phyloP scores from a whole-genome alignment of 2,113 vertebrate genomes.

The Phrynocephalus versicolor region DNA sequence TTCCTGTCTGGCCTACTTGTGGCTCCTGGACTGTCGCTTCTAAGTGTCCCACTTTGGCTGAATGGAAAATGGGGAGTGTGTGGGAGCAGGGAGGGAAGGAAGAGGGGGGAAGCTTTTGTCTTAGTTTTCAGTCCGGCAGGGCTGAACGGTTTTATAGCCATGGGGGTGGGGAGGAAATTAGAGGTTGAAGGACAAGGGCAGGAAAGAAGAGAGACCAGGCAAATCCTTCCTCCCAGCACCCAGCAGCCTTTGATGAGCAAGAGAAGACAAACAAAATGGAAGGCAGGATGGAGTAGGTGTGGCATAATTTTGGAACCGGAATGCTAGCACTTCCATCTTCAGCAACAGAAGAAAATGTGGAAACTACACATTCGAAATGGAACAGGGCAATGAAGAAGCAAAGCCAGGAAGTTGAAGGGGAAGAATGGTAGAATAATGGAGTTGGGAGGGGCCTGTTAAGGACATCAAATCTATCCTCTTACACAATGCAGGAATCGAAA shows the following conservation, averaged over 20 bases:
- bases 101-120: conserved; percentile 49
- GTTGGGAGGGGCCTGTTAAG: too few species aligned
- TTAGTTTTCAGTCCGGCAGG: conserved; percentile 53
- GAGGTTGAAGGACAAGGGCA: conserved; percentile 28
- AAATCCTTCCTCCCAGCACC: background rate
- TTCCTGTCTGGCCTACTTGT: conserved; percentile 75
- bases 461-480: too few species aligned
- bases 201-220: conserved; percentile 32
- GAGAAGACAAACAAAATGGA: conserved; percentile 50
- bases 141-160: conserved; percentile 52
- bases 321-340: conserved; percentile 1
- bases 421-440: conserved; percentile 22
- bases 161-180: background rate
- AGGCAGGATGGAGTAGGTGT: background rate
- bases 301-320: conserved; percentile 38
- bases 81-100: conserved; percentile 6
- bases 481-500: too few species aligned
- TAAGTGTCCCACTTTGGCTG: conserved; percentile 56
- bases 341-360: conserved; percentile 21
- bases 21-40: conserved; percentile 43
- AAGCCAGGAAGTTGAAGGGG: conserved; percentile 16
- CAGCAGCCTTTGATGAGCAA: conserved; percentile 27
- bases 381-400: conserved; percentile 43
- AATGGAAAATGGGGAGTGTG: conserved; percentile 53
- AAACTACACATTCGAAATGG: conserved; percentile 38